Evolutionary conservation across 2,797 vertebrate species (phyloP).

Genomic region (Sebastolobus alascanus): DNA sequence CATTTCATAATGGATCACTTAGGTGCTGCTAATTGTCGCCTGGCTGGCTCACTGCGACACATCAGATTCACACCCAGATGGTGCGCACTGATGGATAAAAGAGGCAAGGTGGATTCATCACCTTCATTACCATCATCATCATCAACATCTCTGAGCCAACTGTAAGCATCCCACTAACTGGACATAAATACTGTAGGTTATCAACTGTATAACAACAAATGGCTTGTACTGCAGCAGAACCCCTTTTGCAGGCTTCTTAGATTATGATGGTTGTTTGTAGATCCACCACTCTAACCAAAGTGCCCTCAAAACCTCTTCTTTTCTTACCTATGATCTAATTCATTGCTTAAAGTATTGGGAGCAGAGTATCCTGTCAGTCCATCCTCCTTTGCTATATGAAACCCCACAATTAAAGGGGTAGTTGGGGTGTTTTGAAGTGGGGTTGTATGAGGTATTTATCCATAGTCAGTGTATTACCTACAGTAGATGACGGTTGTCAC

Average conservation of each 20-base stretch:
- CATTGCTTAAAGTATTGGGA: not conserved
- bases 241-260: not conserved
- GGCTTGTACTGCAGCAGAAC: not conserved
- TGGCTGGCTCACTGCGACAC: conserved; percentile 58
- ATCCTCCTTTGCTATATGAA: not conserved
- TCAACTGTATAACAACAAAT: not conserved
- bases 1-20: conserved; percentile 61
- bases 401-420: not conserved
- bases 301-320: not conserved
- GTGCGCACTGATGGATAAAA: conserved; percentile 51
- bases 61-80: conserved; percentile 66
- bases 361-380: not conserved
- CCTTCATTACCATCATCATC: conserved; percentile 27
- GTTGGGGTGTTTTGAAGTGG: too few species aligned
- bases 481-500: too few species aligned
- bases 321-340: not conserved
- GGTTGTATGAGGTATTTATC: too few species aligned
- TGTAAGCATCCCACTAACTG: not conserved
- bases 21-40: conserved; percentile 58
- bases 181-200: not conserved
- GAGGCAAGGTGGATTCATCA: conserved; percentile 51
- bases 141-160: conserved; percentile 15
- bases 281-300: not conserved
- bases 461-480: too few species aligned
- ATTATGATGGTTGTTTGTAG: not conserved